phyloP scores from a whole-genome alignment of 2,113 vertebrate species.

The Sula dactylatra region DNA sequence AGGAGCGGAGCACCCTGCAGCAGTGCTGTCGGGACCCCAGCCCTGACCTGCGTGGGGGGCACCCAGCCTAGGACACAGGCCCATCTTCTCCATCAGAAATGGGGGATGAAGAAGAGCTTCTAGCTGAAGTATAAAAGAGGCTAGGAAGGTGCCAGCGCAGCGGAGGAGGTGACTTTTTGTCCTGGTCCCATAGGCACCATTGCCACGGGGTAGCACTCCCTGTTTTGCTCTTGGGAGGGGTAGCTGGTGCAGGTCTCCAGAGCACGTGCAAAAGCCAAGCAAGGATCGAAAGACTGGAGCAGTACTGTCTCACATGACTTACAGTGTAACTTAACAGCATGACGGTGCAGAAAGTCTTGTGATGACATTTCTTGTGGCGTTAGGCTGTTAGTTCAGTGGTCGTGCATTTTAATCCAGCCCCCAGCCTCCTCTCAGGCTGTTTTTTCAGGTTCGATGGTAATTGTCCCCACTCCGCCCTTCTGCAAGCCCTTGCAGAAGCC shows the following conservation, averaged over 20 bases:
- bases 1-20: neutral
- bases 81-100: neutral
- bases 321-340: neutral
- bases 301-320: neutral
- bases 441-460: neutral
- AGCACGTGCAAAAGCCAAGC: neutral
- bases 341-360: neutral
- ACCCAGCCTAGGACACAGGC: fast-evolving
- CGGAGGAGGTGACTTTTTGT: neutral
- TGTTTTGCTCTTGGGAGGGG: neutral
- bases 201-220: neutral
- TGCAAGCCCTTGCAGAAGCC: neutral
- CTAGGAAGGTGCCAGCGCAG: neutral
- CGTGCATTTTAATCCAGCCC: neutral
- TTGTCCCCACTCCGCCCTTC: neutral
- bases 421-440: neutral
- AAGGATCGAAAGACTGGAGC: neutral
- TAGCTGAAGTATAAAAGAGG: neutral
- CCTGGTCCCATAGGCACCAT: neutral
- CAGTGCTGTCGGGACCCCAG: neutral
- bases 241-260: neutral
- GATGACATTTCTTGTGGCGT: neutral
- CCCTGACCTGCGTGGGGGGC: neutral
- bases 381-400: neutral
- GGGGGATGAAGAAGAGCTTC: neutral